Percentiles rank a stretch among this genome's conserved stretches.
phyloP scores from a whole-genome alignment of 2,888 invertebrate genomes.

The Orchestes rusci region DNA sequence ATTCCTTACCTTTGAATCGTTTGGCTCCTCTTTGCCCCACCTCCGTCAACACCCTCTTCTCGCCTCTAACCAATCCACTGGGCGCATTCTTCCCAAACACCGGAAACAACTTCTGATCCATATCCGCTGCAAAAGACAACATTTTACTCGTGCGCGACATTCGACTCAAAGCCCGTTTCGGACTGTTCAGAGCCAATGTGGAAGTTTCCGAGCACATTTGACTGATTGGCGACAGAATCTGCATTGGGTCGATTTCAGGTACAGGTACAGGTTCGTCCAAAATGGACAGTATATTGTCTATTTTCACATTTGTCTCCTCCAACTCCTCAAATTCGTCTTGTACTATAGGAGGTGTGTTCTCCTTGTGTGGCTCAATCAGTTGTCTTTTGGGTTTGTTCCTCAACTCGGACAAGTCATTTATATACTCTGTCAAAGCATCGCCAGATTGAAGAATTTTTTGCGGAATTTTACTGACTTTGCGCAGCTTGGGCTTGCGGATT shows the following conservation, averaged over 20 bases:
- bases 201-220: slow-evolving; percentile 49
- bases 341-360: background rate
- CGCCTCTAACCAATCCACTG: slow-evolving; percentile 4
- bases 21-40: slow-evolving; percentile 7
- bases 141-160: slow-evolving; percentile 13
- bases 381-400: slow-evolving; percentile 11
- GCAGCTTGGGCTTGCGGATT: slow-evolving; percentile 54
- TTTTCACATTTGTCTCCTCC: slow-evolving; percentile 23
- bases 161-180: slow-evolving; percentile 37
- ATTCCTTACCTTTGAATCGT: slow-evolving; percentile 16
- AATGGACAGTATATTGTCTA: slow-evolving; percentile 37
- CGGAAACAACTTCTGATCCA: slow-evolving; percentile 40
- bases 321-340: slow-evolving; percentile 36
- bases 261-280: slow-evolving; percentile 27
- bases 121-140: slow-evolving; percentile 15
- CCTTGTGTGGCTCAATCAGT: background rate
- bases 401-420: slow-evolving; percentile 27
- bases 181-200: slow-evolving; percentile 44
- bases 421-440: slow-evolving; percentile 29
- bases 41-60: slow-evolving; percentile 20
- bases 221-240: slow-evolving; percentile 46
- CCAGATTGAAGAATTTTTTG: slow-evolving; percentile 33
- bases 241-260: background rate
- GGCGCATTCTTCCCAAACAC: slow-evolving; percentile 36
- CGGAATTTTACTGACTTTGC: slow-evolving; percentile 35